Base-by-base conservation (phyloP, 2,797 vertebrate species). In the Synanceia verrucosa region DNA sequence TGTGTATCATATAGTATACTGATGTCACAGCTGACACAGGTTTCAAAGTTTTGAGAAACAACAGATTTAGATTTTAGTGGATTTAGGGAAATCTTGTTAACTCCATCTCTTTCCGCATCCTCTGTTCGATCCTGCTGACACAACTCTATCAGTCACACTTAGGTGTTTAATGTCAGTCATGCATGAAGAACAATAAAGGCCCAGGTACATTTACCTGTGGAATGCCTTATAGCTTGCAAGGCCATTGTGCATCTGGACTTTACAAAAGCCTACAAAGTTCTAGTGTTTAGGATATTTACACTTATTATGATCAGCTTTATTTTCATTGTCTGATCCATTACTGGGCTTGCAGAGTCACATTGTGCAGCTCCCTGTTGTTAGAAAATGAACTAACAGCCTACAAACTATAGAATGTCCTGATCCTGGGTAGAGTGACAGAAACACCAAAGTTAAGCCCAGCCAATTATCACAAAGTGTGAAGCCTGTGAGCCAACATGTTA, bases 381-480 rank as follows among this genome's bases (percentile, higher is more conserved):
- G n/a, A 76, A 55, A 58, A 55, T 10, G 1, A 9, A 73, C 28
- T 60, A 61, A 65, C 36, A 34, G 19, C 23, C n/a, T 33, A n/a
- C 46, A 55, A 63, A 69, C 28, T 70, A 68, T 41, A 62, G 13
- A 9, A 33, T 3, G 57, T 59, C 31, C 10, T 34, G n/a, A n/a
- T 60, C 29, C 63, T 26, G 28, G 50, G 67, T 58, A 70, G 31
- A 81, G 51, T 63, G 75, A 70, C 50, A 67, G 61, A 43, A 71
- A 63, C 47, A 73, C 72, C 21, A 68, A 76, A 67, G 66, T 67
- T 34, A 82, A 66, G 39, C 48, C 51, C 33, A 47, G 43, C 48
- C 74, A 75, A 41, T 55, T 41, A 78, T 82, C 63, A 75, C 59
- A 77, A 79, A 82, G 76, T 44, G 39, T 76, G 66, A 79, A 76